phyloP scores from a whole-genome alignment of 2,113 vertebrate species.

The Neotoma lepida region DNA sequence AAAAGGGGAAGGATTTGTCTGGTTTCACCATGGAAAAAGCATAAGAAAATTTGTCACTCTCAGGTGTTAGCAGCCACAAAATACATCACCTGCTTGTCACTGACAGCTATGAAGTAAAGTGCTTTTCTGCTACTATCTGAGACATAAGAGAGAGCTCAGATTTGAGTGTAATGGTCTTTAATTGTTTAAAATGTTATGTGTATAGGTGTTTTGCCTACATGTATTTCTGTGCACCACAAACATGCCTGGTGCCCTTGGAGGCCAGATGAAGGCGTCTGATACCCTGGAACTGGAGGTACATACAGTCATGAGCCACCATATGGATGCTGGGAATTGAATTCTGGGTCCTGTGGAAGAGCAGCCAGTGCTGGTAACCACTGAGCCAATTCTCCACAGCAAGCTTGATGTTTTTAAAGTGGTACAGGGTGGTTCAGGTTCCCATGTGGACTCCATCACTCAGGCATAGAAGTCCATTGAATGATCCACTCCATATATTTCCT shows the following conservation, averaged over 20 bases:
- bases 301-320: not conserved
- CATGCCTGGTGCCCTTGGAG: not conserved
- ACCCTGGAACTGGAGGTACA: not conserved
- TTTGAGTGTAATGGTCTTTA: not conserved
- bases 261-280: not conserved
- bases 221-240: not conserved
- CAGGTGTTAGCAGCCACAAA: not conserved
- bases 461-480: not conserved
- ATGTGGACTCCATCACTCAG: not conserved
- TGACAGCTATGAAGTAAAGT: not conserved
- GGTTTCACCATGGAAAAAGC: not conserved
- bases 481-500: not conserved
- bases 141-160: not conserved
- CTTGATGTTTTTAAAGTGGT: not conserved
- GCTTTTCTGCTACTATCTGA: not conserved
- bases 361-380: not conserved
- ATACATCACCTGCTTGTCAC: not conserved
- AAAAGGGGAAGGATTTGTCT: not conserved
- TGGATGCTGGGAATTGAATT: not conserved
- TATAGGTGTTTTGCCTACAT: not conserved
- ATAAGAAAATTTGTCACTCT: not conserved
- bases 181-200: not conserved
- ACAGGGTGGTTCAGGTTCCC: not conserved
- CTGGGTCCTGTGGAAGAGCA: not conserved
- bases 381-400: not conserved